Base-by-base conservation (phyloP, 2,888 invertebrate genomes). In the Charanyca ferruginea region DNA sequence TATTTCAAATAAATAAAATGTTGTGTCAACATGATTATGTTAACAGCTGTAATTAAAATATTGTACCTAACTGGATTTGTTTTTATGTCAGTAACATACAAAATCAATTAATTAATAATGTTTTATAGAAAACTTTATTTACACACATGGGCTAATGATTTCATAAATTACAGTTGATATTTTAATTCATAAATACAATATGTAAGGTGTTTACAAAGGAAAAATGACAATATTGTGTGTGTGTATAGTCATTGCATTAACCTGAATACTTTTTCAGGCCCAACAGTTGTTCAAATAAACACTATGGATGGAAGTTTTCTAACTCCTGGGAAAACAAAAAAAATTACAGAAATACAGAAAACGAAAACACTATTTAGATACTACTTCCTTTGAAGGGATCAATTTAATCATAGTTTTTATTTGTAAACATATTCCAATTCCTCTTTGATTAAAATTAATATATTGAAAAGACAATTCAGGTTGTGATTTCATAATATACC, bases 381-480 rank as follows among this genome's bases (percentile, higher is more conserved):
- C 83, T 85, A 89, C 90, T 91, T 91, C 89, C 89, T 90, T 83
- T 85, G 81, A 82, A 86, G 90, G 94, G 94, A 94, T 91, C 94
- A 94, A 94, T 93, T 93, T 93, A 93, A 85, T 83, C 79, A 86
- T 93, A 94, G 91, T 87, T 87, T 87, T 89, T 82, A 87, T 87
- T 87, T 85, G 78, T 83, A 85, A 80, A 78, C 62, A 68, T 73
- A 66, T 79, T 79, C 74, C 68, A 73, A 78, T 63, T 66, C 71
- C 72, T 72, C 44, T 59, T 73, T 63, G 49, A 76, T 66, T 75
- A 65, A 62, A 73, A 69, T 68, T 68, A 66, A 57, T 73, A 68
- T 75, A 70, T 67, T 72, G 60, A 75, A 63, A 75, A 65, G 66
- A 81, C 64, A 70, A 81, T 79, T 70, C 83, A 79, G 90, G 84